Percentiles rank a stretch among this genome's conserved stretches.
Conservation (phyloP, 1,140 invertebrate species). For the Megalopta genalis region DNA sequence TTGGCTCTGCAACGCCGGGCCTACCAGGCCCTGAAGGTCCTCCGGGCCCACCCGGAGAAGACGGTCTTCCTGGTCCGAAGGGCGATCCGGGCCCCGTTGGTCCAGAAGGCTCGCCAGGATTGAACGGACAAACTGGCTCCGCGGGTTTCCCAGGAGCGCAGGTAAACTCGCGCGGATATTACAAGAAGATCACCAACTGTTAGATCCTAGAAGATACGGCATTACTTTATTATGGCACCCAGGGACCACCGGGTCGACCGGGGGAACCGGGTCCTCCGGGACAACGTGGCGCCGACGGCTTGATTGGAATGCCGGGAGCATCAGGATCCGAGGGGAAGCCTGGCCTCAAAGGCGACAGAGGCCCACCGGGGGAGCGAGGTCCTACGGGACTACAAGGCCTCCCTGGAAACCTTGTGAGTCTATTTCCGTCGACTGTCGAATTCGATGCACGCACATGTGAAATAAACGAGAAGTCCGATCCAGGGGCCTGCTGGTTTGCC, state of each 20-base stretch:
- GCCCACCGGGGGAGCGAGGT: conserved; percentile 81
- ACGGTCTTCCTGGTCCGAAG: conserved; percentile 74
- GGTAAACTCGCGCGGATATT: conserved; percentile 38
- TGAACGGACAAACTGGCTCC: conserved; percentile 62
- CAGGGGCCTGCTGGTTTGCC: conserved; percentile 65
- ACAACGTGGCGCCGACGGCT: conserved; percentile 69
- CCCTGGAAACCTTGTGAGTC: conserved; percentile 79
- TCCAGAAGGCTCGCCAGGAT: conserved; percentile 70
- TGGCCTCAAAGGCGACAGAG: conserved; percentile 79
- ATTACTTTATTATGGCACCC: conserved; percentile 13
- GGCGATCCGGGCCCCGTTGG: conserved; percentile 73
- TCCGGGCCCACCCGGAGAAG: conserved; percentile 64
- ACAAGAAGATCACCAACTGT: not conserved
- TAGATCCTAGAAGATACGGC: too few relatives aligned
- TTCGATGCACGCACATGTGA: not conserved
- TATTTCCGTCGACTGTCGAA: not conserved
- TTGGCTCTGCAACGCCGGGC: conserved; percentile 29
- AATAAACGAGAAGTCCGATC: not conserved
- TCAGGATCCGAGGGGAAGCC: conserved; percentile 73
- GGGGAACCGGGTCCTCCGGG: conserved; percentile 73
- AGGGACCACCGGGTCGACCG: conserved; percentile 67
- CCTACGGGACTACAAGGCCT: conserved; percentile 83
- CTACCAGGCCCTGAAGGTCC: conserved; percentile 40
- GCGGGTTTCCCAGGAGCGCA: conserved; percentile 69
- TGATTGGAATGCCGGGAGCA: conserved; percentile 63